Evolutionary conservation across 1,140 invertebrate species (phyloP), one percentile per base, ranked within the genome.

Genomic region (Saccostrea cuccullata): DNA sequence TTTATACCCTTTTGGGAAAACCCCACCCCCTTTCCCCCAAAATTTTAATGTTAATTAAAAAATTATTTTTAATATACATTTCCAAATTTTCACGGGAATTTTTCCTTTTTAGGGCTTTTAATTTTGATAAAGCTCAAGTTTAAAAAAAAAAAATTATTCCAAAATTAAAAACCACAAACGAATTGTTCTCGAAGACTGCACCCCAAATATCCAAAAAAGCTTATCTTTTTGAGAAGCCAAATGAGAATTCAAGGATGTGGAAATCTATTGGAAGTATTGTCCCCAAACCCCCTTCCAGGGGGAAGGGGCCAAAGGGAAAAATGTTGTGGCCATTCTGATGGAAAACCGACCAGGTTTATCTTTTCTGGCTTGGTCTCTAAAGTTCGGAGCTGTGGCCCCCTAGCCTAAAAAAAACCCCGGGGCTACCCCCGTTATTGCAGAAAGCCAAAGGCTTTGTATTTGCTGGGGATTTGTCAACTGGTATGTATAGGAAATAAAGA

Each of bases 301-400:
- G 23, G 84, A 87, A 55, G 94, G 94, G 5, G 91, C 84, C 67
- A 89, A 90, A 91, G 47, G 97, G 97, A n/a, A n/a, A 6, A 97
- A 99, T 92, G 96, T 97, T 13, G 96, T 99, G 20, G 97, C 97
- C 0, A 91, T 99, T 5, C 96, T 98, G 56, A 97, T 99, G 97
- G 98, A 98, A 90, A 97, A 95, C 87, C 95, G 97, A 67, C 97
- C 97, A 0, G 97, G 94, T 98, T 97, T 93, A 96, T 98, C 4
- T 97, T 90, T 96, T 97, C n/a, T 99, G 98, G 98, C 94, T 99
- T 1, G 98, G 98, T 0, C 94, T 99, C 11, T 96, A 6, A 98
- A 98, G 95, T 96, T 98, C 82, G 98, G 98, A 56, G 96, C 98
- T 0, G 96, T 97, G 0, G 96, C 97, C 96, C 97, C 6, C 95